Evolutionary conservation across 1,140 invertebrate genomes (phyloP), one percentile per base, ranked within the genome.

Genomic region (Drosophila ananassae): DNA sequence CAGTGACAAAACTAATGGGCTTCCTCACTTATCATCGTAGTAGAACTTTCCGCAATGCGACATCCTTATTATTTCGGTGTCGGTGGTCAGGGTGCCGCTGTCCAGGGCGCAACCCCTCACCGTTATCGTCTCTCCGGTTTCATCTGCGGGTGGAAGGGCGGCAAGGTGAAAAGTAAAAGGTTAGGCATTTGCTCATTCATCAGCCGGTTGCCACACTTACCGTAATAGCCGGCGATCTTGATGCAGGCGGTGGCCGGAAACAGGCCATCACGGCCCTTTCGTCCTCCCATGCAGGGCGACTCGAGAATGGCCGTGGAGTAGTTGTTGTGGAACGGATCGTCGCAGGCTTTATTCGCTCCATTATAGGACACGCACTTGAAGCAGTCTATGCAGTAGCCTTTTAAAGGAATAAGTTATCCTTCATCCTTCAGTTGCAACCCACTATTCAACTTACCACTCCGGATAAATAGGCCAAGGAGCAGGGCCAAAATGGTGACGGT

Each of bases 181-280:
- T 25, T n/a, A 62, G 46, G n/a, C 22, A n/a, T 28, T 4, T 2
- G n/a, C 17, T 59, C 24, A 61, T 67, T 22, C 39, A 62, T 67
- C 47, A 53, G 41, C 30, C 30, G n/a, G 5, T 32, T 17, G 55
- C 22, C 9, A 5, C 52, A 91, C 92, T 94, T 93, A 98, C 97
- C 95, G 91, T 96, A 97, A 68, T 94, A 93, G 53, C 98, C 98
- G 48, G 95, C 95, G 47, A 99, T 95, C 93, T 99, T 99, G 76
- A 99, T 97, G 92, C 98, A 99, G 47, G 98, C 96, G 0, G 98
- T 98, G 28, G 98, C 98, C 0, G 98, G 98, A 93, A 99, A 99
- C 1, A 98, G 93, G 0, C 98, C 98, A 90, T 98, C 95, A 50
- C 98, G 93, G 4, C 96, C 95, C 93, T 98, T 99, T 60, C 98